phyloP scores from a whole-genome alignment of 1,140 invertebrate genomes.

The Eriosoma lanigerum region DNA sequence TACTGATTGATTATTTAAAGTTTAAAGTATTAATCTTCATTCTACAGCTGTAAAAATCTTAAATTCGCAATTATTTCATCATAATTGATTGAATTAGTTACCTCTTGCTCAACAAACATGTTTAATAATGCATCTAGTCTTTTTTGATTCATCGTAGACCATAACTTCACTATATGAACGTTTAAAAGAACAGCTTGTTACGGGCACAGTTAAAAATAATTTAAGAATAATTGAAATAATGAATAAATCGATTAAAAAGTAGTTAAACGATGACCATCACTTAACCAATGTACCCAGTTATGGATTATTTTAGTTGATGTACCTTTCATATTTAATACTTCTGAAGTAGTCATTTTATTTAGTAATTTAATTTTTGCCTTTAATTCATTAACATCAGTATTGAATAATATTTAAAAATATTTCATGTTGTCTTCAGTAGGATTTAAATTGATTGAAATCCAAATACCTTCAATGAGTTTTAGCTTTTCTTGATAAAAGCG shows the following conservation, averaged over 20 bases:
- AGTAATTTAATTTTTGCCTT: too few relatives aligned
- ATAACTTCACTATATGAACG: not conserved
- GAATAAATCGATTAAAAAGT: slow-evolving; percentile 11
- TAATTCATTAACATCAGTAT: too few relatives aligned
- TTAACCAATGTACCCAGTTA: slow-evolving; percentile 6
- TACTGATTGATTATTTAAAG: too few relatives aligned
- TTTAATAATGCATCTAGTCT: not conserved
- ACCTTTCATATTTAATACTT: slow-evolving; percentile 9
- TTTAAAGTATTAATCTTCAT: not conserved
- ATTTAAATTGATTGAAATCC: too few relatives aligned
- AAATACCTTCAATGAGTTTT: too few relatives aligned
- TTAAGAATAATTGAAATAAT: not conserved
- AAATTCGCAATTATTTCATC: not conserved
- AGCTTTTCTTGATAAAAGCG: too few relatives aligned
- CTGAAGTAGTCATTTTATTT: too few relatives aligned
- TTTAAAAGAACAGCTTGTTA: not conserved
- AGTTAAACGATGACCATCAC: too few relatives aligned
- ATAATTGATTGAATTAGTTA: not conserved
- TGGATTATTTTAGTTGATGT: slow-evolving; percentile 9
- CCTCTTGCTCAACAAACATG: not conserved
- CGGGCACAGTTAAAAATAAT: not conserved
- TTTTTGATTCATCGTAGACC: not conserved
- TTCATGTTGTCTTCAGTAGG: too few relatives aligned
- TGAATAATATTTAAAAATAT: too few relatives aligned
- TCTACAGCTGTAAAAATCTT: not conserved